Conservation (phyloP, 2,888 invertebrate species). For the Tolmerus cingulatus region DNA sequence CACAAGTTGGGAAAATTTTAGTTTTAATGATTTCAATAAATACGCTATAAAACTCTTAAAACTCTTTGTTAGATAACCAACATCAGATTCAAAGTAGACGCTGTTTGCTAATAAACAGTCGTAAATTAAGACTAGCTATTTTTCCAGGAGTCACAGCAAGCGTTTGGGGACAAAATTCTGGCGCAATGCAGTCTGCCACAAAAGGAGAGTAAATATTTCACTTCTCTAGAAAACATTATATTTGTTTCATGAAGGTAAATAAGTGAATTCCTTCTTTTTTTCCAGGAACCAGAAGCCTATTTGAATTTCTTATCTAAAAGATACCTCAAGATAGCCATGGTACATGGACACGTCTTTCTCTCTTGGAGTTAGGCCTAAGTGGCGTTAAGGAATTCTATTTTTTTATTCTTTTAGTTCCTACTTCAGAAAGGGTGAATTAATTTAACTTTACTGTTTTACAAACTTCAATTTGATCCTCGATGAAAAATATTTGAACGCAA, state of each 20-base stretch:
- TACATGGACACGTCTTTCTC: background rate
- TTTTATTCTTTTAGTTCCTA: background rate
- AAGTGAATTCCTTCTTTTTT: background rate
- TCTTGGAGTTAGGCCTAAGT: background rate
- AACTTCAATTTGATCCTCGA: too few relatives aligned
- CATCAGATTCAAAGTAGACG: background rate
- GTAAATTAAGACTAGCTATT: background rate
- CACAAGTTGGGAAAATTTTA: background rate
- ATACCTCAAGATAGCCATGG: background rate
- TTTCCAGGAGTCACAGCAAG: background rate
- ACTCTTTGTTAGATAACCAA: background rate
- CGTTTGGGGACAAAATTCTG: background rate
- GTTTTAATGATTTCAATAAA: background rate
- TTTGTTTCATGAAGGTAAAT: background rate
- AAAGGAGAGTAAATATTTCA: background rate
- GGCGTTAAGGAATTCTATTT: background rate
- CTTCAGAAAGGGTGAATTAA: too few relatives aligned
- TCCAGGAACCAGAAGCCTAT: conserved; percentile 34
- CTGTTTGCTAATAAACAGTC: background rate
- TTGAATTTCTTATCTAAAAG: conserved; percentile 33
- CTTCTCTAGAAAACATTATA: background rate
- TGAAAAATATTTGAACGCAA: too few relatives aligned
- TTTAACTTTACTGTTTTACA: too few relatives aligned
- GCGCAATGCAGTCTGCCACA: background rate
- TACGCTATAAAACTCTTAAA: background rate